Conservation (phyloP, 2,113 vertebrate genomes). For the Anoplopoma fimbria region DNA sequence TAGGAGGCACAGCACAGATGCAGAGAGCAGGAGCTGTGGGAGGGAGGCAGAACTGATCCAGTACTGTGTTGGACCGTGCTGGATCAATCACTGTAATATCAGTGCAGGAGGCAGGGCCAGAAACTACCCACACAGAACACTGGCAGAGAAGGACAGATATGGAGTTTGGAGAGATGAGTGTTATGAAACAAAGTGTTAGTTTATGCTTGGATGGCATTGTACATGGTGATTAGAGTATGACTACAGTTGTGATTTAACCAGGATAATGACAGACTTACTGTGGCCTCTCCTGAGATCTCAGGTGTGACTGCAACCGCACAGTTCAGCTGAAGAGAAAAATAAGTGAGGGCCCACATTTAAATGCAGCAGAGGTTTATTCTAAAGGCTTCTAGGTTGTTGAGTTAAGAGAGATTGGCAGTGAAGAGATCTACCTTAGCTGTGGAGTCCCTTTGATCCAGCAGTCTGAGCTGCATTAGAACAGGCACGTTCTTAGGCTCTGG, state of each 20-base stretch:
- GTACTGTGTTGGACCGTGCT: slow-evolving; percentile 83
- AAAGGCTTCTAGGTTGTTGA: not conserved
- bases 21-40: slow-evolving; percentile 85
- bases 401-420: not conserved
- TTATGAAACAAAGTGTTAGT: slow-evolving; percentile 37
- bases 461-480: slow-evolving; percentile 82
- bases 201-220: slow-evolving; percentile 25
- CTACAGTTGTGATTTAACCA: slow-evolving; percentile 12
- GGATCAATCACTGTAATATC: slow-evolving; percentile 86
- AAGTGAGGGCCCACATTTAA: not conserved
- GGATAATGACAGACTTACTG: slow-evolving; percentile 71
- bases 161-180: slow-evolving; percentile 52
- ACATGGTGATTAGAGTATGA: slow-evolving; percentile 36
- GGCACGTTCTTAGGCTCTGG: slow-evolving; percentile 83
- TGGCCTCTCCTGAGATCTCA: slow-evolving; percentile 82
- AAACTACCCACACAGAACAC: slow-evolving; percentile 85
- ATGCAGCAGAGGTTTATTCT: not conserved
- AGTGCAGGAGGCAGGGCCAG: slow-evolving; percentile 84
- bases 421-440: slow-evolving; percentile 82
- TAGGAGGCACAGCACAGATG: slow-evolving; percentile 83
- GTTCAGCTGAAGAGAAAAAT: slow-evolving; percentile 73
- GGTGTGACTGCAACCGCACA: slow-evolving; percentile 82
- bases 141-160: slow-evolving; percentile 59
- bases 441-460: slow-evolving; percentile 88
- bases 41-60: slow-evolving; percentile 86